These are phyloP conservation scores for Pyrrhosoma nymphula DNA, from an alignment of 2,888 invertebrate genomes.

Conservation along the genomic window DNA sequence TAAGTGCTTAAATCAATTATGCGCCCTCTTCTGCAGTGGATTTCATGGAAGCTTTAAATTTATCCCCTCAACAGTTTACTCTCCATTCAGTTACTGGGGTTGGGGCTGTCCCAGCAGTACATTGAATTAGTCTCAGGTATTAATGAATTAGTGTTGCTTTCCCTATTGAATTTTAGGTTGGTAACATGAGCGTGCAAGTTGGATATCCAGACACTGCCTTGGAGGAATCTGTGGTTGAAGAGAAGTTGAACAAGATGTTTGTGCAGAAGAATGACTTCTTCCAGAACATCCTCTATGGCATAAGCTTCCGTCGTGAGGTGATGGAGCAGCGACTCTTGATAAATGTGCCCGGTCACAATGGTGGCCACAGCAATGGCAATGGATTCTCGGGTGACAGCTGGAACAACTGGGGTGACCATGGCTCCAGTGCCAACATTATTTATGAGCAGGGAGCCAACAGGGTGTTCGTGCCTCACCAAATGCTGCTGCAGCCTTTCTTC, in stretches of 20 bases:
- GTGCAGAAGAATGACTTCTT: constrained; percentile 80
- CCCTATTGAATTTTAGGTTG: constrained; percentile 75
- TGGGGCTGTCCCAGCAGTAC: too few relatives aligned
- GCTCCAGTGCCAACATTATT: constrained; percentile 74
- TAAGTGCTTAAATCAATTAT: too few relatives aligned
- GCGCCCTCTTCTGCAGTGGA: too few relatives aligned
- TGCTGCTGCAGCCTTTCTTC: constrained; percentile 77
- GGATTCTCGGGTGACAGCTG: not conserved
- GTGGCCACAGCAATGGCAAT: not conserved
- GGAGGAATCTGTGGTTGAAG: constrained; percentile 76
- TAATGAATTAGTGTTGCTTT: too few relatives aligned
- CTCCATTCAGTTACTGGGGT: too few relatives aligned
- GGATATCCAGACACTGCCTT: constrained; percentile 77
- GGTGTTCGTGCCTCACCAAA: constrained; percentile 78
- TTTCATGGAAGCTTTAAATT: too few relatives aligned
- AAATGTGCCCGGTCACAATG: constrained; percentile 76
- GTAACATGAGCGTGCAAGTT: constrained; percentile 77
- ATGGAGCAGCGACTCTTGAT: constrained; percentile 76
- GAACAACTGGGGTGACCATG: constrained; percentile 75
- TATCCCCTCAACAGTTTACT: too few relatives aligned
- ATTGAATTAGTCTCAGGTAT: too few relatives aligned
- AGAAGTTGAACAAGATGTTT: constrained; percentile 77
- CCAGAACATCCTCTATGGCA: constrained; percentile 78
- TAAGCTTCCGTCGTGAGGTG: constrained; percentile 77
- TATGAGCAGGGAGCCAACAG: constrained; percentile 78